Base-by-base conservation (phyloP, 2,888 invertebrate species). In the Hermaeophaga mercurialis region DNA sequence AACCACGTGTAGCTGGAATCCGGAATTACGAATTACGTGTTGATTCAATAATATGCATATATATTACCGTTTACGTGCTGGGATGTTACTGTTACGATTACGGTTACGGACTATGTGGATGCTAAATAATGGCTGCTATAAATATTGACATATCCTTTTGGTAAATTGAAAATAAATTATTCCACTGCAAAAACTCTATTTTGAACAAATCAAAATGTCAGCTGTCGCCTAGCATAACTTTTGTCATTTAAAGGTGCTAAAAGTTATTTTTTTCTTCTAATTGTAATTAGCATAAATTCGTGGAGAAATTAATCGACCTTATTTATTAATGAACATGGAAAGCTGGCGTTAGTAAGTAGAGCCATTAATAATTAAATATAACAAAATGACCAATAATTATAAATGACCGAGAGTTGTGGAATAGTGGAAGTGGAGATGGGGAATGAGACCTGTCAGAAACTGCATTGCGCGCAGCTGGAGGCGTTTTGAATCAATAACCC, bases 31-130 rank as follows among this genome's bases (percentile, higher is more conserved):
- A 45, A 58, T 62, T 58, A 62, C 59, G 62, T 62, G 62, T 62
- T 62, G 62, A 62, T 59, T 59, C 58, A 44, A 44, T 56, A 52
- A 62, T 60, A 60, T 56, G 62, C 56, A 58, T 61, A 56, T 56
- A 49, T 39, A 39, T 39, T 39, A 39, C 39, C 19, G 39, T 19
- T 39, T 39, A 15, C 19, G 19, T 39, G 12, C 12, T 39, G 4
- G 15, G 12, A 8, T 7, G 38, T 38, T 38, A 38, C 39, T 11
- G 11, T n/a, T 39, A 19, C 39, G 19, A 9, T n/a, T 38, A 38
- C 17, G 39, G 19, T 39, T 39, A 22, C 39, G 18, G 12, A 31
- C 7, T 39, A n/a, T 39, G 39, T 39, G 18, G 39, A 39, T 39
- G 18, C 19, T 39, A 39, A 11, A 7, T 39, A 39, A 39, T 39